Evolutionary conservation across 64 coral and sea anemone genomes (phyloP), one percentile per base, ranked within the genome.

Genomic region (Montipora foliosa): DNA sequence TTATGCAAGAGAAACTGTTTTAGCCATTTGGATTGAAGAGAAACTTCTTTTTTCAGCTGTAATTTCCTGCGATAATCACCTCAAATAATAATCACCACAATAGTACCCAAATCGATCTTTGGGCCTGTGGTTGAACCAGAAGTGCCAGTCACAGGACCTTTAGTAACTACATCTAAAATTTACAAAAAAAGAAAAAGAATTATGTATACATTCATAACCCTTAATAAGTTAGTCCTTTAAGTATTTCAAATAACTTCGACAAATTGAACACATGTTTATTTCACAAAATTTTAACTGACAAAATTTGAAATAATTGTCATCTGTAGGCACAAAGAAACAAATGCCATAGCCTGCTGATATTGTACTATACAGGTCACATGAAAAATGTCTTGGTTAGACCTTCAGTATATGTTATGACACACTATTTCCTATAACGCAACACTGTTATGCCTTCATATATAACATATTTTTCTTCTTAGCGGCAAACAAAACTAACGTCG

Each of bases 31-130:
- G 72, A 58, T 89, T 89, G 87, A 76, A 76, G 77, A 89, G 71
- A 89, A 89, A 89, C 87, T 89, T 89, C 88, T 89, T 89, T 89
- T 89, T 89, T 89, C 88, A 89, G 79, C 75, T 59, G 88, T 79
- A 90, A 90, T 80, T 79, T 90, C 2, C 4, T 90, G 75, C 57
- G 59, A 69, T 80, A 90, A 90, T 90, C 58, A 51, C 76, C 88
- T 90, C 88, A 90, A 79, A 22, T 22, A 22, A 22, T 22, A 22
- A 22, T 22, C 22, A 22, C 22, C 29, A 90, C 88, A 67, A 90
- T 11, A 90, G 76, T 79, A 49, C 88, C 88, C 74, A 89, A 89
- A 89, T 89, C 74, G 50, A 89, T 89, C 88, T 89, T 89, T 89
- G 88, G 80, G 76, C 75, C 52, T 79, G 76, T 90, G 75, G 88